phyloP scores from a whole-genome alignment of 2,888 invertebrate species.

The Trissolcus brochymenae region DNA sequence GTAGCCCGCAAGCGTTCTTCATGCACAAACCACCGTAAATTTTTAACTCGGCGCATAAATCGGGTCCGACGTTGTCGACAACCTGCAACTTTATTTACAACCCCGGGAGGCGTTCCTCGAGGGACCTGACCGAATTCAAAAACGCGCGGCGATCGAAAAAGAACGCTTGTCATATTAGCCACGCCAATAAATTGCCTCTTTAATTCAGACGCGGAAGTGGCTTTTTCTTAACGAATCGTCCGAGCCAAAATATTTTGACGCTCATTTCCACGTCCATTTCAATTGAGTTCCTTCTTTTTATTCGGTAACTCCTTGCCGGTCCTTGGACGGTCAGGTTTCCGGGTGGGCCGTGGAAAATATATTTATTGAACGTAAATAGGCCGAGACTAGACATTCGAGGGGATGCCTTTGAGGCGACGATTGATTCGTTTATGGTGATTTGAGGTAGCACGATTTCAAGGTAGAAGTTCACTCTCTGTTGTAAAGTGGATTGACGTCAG shows the following conservation, averaged over 20 bases:
- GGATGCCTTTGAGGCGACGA: conserved; percentile 6
- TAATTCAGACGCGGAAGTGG: conserved; percentile 43
- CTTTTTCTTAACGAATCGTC: conserved; percentile 60
- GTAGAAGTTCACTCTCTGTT: conserved; percentile 6
- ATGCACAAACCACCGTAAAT: conserved; percentile 67
- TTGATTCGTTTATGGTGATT: conserved; percentile 9
- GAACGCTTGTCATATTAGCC: conserved; percentile 52
- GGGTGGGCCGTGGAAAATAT: conserved; percentile 48
- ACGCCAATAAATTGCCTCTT: conserved; percentile 64
- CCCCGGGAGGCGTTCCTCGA: conserved; percentile 12
- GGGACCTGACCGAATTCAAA: conserved; percentile 40
- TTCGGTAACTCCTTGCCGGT: conserved; percentile 27
- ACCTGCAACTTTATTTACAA: conserved; percentile 64
- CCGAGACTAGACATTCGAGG: conserved; percentile 5
- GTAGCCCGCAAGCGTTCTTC: conserved; percentile 63
- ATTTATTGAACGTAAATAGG: conserved; percentile 18
- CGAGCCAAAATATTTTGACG: conserved; percentile 65
- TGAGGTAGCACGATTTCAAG: conserved; percentile 25
- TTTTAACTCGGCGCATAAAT: conserved; percentile 54
- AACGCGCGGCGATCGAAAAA: conserved; percentile 19
- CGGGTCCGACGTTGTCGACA: conserved; percentile 10
- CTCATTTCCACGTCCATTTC: conserved; percentile 11
- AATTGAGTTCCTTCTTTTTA: neutral
- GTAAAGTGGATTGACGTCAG: conserved; percentile 9
- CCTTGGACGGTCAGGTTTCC: conserved; percentile 35